These are phyloP conservation scores for Artibeus jamaicensis DNA, from an alignment of 2,797 vertebrate species.

Conservation along the genomic window DNA sequence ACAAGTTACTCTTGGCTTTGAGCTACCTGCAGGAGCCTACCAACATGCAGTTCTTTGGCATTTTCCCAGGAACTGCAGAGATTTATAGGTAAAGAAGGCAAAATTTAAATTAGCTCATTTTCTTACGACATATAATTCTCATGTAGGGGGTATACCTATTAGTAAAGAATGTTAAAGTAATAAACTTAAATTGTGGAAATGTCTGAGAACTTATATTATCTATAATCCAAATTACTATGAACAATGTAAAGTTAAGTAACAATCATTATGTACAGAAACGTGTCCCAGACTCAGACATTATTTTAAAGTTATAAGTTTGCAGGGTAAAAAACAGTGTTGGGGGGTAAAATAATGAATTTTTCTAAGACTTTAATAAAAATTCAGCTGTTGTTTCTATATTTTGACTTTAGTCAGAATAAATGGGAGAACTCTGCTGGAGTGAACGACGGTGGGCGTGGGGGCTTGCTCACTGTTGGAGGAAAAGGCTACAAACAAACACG, in stretches of 20 bases:
- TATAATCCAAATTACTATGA: not conserved
- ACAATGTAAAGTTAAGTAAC: not conserved
- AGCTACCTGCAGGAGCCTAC: not conserved
- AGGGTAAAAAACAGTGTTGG: not conserved
- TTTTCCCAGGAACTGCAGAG: not conserved
- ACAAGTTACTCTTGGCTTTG: not conserved
- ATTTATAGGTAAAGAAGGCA: not conserved
- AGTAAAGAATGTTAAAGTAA: not conserved
- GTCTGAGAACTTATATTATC: not conserved
- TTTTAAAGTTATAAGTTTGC: not conserved
- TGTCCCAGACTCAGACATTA: not conserved
- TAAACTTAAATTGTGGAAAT: not conserved
- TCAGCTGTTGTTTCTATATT: not conserved
- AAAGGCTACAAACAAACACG: not conserved
- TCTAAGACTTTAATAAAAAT: not conserved
- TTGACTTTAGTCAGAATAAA: not conserved
- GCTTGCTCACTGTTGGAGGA: not conserved
- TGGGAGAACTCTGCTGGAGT: not conserved
- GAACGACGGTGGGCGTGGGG: not conserved
- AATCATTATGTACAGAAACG: not conserved
- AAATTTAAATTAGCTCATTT: constrained; percentile 1
- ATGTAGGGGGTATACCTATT: not conserved
- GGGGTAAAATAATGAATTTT: not conserved
- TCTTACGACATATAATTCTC: not conserved
- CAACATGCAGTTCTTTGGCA: not conserved